Base-by-base conservation (phyloP, 2,888 invertebrate genomes). In the Sisyra nigra region DNA sequence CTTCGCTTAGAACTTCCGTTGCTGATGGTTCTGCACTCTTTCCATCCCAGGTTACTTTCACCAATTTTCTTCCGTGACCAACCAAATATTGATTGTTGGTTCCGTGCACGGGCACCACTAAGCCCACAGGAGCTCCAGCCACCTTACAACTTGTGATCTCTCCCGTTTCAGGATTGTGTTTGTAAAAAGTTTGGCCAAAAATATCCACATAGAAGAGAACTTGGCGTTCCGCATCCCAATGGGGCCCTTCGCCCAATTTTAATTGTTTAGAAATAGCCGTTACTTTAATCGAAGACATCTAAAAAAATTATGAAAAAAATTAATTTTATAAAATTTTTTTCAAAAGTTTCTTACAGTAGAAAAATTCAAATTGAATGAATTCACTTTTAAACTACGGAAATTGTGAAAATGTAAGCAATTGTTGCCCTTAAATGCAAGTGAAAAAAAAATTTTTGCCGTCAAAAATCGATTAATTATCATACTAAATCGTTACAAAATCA, bases 121-220 rank as follows among this genome's bases (percentile, higher is more conserved):
- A 72, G n/a, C 65, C 55, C 7, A 63, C 56, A 3, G 57, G 53
- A 11, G 59, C 61, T 6, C 57, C 59, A 15, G 5, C 17, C 5
- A 37, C 15, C 48, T 63, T 69, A 51, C 63, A 68, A 52, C 61
- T 69, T 45, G 67, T 73, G 54, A 66, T 67, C 34, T 52, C 51
- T 8, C 61, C 60, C 1, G 65, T 67, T 8, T 54, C 53, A 0
- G 73, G 72, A 19, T 58, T 61, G 49, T 71, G 71, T 51, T 67
- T 68, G 52, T 72, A 60, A 17, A 76, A 57, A 41, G 64, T 60
- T 50, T 63, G 57, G 49, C 68, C 69, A 19, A 7, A 19, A 10
- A 80, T 72, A 57, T 80, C 79, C 48, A 80, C 76, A 57, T 70
- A 78, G 61, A 74, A 80, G 8, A 81, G 64, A 41, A 67, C 69